Percentiles rank a stretch among this genome's conserved stretches.
phyloP scores from a whole-genome alignment of 2,113 vertebrate species.

The Pogonocichla stellata region DNA sequence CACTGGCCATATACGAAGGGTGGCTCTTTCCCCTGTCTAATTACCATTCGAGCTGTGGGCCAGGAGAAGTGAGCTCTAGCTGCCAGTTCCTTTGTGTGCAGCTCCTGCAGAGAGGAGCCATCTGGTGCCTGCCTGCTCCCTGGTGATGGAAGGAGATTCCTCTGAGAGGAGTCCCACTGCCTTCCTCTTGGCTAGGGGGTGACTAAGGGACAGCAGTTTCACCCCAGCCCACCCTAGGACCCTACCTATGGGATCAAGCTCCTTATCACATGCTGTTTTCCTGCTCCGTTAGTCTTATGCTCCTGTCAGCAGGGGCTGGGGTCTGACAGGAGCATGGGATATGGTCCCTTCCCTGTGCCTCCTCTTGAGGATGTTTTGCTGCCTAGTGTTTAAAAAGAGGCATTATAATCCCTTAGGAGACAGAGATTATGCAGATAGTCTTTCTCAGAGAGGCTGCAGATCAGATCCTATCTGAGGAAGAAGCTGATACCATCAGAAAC shows the following conservation, averaged over 20 bases:
- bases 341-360: neutral
- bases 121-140: neutral
- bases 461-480: neutral
- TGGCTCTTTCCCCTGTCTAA: neutral
- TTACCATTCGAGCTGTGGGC: neutral
- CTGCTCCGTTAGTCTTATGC: rapidly evolving
- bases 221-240: neutral
- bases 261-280: neutral
- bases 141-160: neutral
- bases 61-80: neutral
- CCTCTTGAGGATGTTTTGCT: neutral
- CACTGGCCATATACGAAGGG: neutral
- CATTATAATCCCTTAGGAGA: neutral
- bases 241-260: neutral
- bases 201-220: neutral
- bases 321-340: neutral
- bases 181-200: neutral
- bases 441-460: neutral
- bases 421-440: neutral
- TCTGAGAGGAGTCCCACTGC: neutral
- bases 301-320: neutral
- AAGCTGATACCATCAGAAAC: neutral
- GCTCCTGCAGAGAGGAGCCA: neutral
- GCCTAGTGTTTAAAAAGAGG: neutral
- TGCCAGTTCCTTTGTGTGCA: neutral